Conservation (phyloP, 2,888 invertebrate species). For the Dimorphilus gyrociliatus region DNA sequence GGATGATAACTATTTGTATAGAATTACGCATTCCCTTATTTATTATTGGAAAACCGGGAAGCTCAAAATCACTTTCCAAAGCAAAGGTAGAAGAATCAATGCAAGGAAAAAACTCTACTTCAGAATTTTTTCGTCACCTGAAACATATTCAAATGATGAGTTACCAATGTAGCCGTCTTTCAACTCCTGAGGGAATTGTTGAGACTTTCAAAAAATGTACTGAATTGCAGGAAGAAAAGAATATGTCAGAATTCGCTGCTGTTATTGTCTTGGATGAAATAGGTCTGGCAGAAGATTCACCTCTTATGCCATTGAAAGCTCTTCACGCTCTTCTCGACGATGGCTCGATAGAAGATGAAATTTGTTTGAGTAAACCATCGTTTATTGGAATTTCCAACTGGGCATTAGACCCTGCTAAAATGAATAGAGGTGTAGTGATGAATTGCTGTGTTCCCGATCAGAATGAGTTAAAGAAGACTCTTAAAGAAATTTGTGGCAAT, state of each 20-base stretch:
- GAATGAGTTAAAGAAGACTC: slow-evolving; percentile 15
- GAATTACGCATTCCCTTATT: slow-evolving; percentile 32
- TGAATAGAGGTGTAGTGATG: slow-evolving; percentile 32
- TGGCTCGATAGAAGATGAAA: slow-evolving; percentile 24
- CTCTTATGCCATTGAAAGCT: slow-evolving; percentile 31
- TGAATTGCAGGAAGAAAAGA: slow-evolving; percentile 23
- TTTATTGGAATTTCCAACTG: slow-evolving; percentile 35
- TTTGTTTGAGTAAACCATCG: slow-evolving; percentile 26
- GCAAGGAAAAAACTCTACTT: slow-evolving; percentile 23
- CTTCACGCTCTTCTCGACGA: slow-evolving; percentile 30
- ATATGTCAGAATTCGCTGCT: slow-evolving; percentile 21
- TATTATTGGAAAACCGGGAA: slow-evolving; percentile 34
- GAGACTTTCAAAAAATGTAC: slow-evolving; percentile 26
- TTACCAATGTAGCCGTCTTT: slow-evolving; percentile 29
- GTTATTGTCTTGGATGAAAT: slow-evolving; percentile 33
- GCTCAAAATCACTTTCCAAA: slow-evolving; percentile 33
- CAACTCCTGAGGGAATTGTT: slow-evolving; percentile 27
- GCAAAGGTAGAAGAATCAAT: slow-evolving; percentile 30
- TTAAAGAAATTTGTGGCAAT: slow-evolving; percentile 20
- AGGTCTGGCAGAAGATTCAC: slow-evolving; percentile 29
- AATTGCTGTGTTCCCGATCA: slow-evolving; percentile 18
- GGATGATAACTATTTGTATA: slow-evolving; percentile 35
- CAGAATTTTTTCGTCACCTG: slow-evolving; percentile 18
- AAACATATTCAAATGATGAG: slow-evolving; percentile 31
- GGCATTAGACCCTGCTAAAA: slow-evolving; percentile 36